Evolutionary conservation across 2,888 invertebrate genomes (phyloP).

Genomic region (Xestia rhomboidea): DNA sequence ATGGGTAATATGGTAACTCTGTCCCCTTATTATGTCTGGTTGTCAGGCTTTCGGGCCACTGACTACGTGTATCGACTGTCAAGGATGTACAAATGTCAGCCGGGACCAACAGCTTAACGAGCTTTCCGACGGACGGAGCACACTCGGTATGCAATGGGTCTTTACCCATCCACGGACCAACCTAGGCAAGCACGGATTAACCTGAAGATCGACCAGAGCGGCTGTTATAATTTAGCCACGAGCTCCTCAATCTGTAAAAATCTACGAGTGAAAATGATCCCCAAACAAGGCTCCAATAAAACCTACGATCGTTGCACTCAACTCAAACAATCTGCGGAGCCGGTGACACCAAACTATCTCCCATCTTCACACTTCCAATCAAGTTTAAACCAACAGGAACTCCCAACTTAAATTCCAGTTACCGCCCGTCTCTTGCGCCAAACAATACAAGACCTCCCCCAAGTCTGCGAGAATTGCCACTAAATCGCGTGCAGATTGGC

Average conservation of each 20-base stretch:
- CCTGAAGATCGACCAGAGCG: too few species aligned
- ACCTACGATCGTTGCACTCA: neutral
- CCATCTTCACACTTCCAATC: slow-evolving; percentile 14
- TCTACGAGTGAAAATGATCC: neutral
- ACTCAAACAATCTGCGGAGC: neutral
- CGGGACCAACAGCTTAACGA: too few species aligned
- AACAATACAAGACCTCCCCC: slow-evolving; percentile 31
- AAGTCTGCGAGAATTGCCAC: slow-evolving; percentile 58
- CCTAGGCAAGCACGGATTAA: too few species aligned
- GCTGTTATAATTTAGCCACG: too few species aligned
- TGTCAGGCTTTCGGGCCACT: too few species aligned
- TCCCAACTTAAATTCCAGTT: slow-evolving; percentile 40
- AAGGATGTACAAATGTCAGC: too few species aligned
- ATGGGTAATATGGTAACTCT: too few species aligned
- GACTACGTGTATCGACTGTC: too few species aligned
- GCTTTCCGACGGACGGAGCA: too few species aligned
- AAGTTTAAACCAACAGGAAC: slow-evolving; percentile 41
- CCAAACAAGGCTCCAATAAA: neutral
- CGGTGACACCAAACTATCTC: slow-evolving; percentile 5
- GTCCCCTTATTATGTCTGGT: too few species aligned
- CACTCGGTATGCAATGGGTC: too few species aligned
- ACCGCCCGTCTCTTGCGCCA: slow-evolving; percentile 41
- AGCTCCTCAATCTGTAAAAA: neutral
- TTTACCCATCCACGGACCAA: too few species aligned
- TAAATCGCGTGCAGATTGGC: slow-evolving; percentile 67